Percentiles rank a stretch among this genome's conserved stretches.
phyloP scores from a whole-genome alignment of 1,140 invertebrate genomes.

The Trissolcus basalis region DNA sequence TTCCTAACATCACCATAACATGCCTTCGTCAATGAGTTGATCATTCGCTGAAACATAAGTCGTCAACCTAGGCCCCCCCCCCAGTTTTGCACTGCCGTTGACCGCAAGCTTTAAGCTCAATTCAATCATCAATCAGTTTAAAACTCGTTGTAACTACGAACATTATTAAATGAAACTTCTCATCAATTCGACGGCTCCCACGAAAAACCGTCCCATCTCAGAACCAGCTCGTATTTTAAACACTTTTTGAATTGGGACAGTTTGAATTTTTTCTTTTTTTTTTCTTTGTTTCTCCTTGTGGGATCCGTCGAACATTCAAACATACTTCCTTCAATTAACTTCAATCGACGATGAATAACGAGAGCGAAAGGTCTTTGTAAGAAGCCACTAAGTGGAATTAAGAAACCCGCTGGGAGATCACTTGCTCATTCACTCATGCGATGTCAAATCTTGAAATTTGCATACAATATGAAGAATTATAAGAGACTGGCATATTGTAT shows the following conservation, averaged over 20 bases:
- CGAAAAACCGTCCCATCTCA: too few relatives aligned
- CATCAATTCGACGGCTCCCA: slow-evolving; percentile 21
- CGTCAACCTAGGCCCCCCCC: slow-evolving; percentile 44
- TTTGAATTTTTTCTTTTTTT: too few relatives aligned
- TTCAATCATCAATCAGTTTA: slow-evolving; percentile 44
- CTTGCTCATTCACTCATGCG: slow-evolving; percentile 42
- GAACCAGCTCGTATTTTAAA: too few relatives aligned
- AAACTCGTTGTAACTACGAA: slow-evolving; percentile 43
- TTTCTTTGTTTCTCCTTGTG: too few relatives aligned
- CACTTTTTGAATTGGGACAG: too few relatives aligned
- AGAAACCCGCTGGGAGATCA: slow-evolving; percentile 32
- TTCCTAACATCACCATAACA: slow-evolving; percentile 73
- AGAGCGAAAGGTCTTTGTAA: too few relatives aligned
- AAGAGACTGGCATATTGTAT: slow-evolving; percentile 14
- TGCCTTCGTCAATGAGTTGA: slow-evolving; percentile 69
- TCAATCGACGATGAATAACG: neutral
- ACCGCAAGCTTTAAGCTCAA: slow-evolving; percentile 56
- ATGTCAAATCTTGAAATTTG: neutral
- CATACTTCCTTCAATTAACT: slow-evolving; percentile 42
- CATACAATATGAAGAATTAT: too few relatives aligned
- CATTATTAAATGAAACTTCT: slow-evolving; percentile 46
- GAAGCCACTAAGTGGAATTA: too few relatives aligned
- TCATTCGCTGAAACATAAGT: slow-evolving; percentile 55
- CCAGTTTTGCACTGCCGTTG: slow-evolving; percentile 56
- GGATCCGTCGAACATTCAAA: slow-evolving; percentile 19